A percentile compares a stretch with the other conserved stretches of the same genome.
These are phyloP conservation scores for Frieseomelitta varia DNA, from an alignment of 1,140 invertebrate species.

Conservation along the genomic window DNA sequence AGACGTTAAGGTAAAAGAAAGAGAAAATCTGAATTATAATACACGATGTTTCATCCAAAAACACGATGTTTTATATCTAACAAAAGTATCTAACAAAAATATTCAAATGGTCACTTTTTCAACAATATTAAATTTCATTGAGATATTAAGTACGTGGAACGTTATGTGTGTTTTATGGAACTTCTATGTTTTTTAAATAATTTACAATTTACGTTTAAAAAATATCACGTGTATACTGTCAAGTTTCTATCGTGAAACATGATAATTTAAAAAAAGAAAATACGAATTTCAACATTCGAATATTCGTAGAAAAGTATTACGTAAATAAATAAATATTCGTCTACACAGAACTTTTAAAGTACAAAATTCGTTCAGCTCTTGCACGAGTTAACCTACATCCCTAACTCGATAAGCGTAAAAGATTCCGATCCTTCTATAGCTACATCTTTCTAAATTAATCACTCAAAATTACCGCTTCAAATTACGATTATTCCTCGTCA, in stretches of 20 bases:
- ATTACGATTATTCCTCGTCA: neutral
- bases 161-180: neutral
- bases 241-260: neutral
- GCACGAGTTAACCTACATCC: neutral
- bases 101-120: no score
- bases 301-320: neutral
- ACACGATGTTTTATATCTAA: no score
- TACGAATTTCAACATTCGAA: no score
- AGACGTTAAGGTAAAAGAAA: no score
- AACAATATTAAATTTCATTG: no score
- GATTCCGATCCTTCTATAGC: neutral
- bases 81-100: no score
- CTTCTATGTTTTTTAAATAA: neutral
- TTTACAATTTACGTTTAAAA: neutral
- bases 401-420: neutral
- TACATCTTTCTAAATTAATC: constrained; percentile 7
- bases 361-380: neutral
- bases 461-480: neutral
- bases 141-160: neutral
- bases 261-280: neutral
- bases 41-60: no score
- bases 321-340: neutral
- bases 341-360: neutral
- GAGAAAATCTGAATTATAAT: no score
- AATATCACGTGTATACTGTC: neutral